A percentile compares a stretch with the other conserved stretches of the same genome.
Conservation (phyloP, 2,888 invertebrate genomes). For the Chrysopilus asiliformis region DNA sequence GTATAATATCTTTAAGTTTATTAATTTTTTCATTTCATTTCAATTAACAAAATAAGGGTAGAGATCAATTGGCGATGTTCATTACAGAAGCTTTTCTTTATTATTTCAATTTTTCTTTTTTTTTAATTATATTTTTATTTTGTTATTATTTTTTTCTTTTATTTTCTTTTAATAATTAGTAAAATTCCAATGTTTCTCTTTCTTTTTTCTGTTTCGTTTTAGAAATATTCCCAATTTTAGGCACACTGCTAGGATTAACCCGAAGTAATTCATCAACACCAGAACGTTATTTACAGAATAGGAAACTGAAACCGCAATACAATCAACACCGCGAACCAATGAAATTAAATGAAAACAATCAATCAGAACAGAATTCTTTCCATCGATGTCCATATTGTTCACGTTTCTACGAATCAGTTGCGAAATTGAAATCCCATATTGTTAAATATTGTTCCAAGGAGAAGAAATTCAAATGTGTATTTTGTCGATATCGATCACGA, state of each 20-base stretch:
- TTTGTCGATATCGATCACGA: slow-evolving; percentile 33
- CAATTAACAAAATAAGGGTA: background rate
- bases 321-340: background rate
- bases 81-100: background rate
- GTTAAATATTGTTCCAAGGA: slow-evolving; percentile 34
- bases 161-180: background rate
- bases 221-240: slow-evolving; percentile 35
- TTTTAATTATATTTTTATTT: background rate
- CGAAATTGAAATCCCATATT: slow-evolving; percentile 32
- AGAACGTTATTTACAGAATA: background rate
- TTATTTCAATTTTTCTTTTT: background rate
- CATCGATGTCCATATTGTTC: slow-evolving; percentile 31
- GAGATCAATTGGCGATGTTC: background rate
- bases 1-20: background rate
- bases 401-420: slow-evolving; percentile 30
- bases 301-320: background rate
- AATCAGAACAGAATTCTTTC: background rate
- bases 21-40: background rate
- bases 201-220: slow-evolving; percentile 10
- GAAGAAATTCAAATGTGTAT: slow-evolving; percentile 34
- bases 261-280: slow-evolving; percentile 4
- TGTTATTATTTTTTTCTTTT: background rate
- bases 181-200: slow-evolving; percentile 2
- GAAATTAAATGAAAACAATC: background rate
- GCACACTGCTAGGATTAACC: slow-evolving; percentile 32